Evolutionary conservation across 2,797 vertebrate species (phyloP), one percentile per base, ranked within the genome.

Genomic region (Hirundo rustica): DNA sequence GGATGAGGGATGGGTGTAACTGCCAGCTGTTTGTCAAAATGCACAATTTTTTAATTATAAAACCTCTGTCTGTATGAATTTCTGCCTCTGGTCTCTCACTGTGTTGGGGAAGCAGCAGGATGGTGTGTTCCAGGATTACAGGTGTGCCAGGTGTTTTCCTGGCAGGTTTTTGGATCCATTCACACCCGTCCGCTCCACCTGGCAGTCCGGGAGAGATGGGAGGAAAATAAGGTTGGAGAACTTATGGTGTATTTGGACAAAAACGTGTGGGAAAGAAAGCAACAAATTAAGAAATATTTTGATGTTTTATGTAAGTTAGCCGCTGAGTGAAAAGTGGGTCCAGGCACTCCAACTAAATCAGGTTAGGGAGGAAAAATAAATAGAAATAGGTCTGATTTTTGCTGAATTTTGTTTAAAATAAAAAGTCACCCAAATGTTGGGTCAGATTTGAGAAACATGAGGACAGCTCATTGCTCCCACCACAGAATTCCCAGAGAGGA

Each of bases 21-120:
- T 89, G 91, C 89, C 92, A 92, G 72, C 78, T 92, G 78, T 93
- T 88, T 5, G n/a, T 92, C 3, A 0, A 94, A 95, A 96, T 93
- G 93, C 89, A 91, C 91, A 89, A 38, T 83, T 97, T 95, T 91
- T 92, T 73, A 88, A 92, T 45, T 77, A 95, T 85, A 95, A 91
- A 94, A 93, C 4, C 50, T 17, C 76, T 91, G 73, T 91, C 93
- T 92, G 89, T 66, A 77, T 44, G 40, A 70, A 89, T 67, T 84
- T 47, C 47, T 93, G 92, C 44, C 79, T 88, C 79, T 78, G 78
- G 74, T 74, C 17, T 87, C 60, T 96, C 47, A 11, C 26, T 95
- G 54, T 5, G 30, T 29, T 45, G 40, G 78, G 82, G 57, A 67
- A 77, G 72, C 36, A n/a, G 11, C 16, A 16, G 29, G 16, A 4